phyloP scores from a whole-genome alignment of 2,113 vertebrate genomes.

The Zapus hudsonius region DNA sequence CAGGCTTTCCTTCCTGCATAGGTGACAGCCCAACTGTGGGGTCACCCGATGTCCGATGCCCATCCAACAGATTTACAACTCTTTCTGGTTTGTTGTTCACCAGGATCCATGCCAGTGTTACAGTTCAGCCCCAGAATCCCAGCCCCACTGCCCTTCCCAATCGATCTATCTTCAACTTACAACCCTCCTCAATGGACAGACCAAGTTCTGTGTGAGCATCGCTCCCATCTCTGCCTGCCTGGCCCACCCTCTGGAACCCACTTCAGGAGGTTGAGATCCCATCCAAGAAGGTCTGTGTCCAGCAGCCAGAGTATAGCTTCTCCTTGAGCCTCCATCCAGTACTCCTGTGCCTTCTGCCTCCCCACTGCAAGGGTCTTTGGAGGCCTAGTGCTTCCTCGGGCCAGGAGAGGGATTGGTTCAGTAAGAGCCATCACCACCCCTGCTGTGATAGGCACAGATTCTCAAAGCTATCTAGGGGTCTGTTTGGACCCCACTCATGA shows the following conservation, averaged over 20 bases:
- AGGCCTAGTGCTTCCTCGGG: accelerated
- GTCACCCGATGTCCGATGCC: too few relatives aligned
- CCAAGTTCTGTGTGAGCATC: background rate
- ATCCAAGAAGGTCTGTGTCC: background rate
- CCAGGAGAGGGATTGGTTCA: background rate
- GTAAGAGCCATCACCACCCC: too few relatives aligned
- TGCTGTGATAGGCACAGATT: background rate
- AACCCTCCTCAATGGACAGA: background rate
- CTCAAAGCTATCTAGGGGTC: background rate
- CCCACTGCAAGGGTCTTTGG: background rate
- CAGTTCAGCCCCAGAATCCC: background rate
- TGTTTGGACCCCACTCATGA: background rate
- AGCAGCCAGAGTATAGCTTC: background rate
- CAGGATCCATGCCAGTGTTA: background rate
- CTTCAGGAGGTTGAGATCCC: too few relatives aligned
- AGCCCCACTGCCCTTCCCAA: accelerated
- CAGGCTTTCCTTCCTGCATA: background rate
- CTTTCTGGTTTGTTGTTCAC: background rate
- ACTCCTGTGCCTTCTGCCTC: background rate
- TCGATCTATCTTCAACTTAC: background rate
- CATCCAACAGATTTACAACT: background rate
- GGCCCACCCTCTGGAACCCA: background rate
- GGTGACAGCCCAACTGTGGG: background rate
- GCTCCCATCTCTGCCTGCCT: background rate
- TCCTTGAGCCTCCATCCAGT: background rate